Evolutionary conservation across 2,797 vertebrate species (phyloP), one percentile per base, ranked within the genome.

Genomic region (Syngnathus acus): DNA sequence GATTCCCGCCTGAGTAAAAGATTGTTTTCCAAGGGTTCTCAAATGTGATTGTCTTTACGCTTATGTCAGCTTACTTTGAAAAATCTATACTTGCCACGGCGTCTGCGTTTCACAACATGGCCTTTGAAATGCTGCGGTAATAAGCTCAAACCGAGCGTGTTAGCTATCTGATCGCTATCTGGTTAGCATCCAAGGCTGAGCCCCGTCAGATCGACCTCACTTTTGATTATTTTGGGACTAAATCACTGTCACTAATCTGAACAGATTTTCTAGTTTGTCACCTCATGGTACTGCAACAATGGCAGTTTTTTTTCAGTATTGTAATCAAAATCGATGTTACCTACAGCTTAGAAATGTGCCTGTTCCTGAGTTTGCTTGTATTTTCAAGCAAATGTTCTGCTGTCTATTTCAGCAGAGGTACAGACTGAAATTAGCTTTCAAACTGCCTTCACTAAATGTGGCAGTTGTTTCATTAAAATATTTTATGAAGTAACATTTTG

Each of bases 131-230:
- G 32, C 37, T 10, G 16, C 17, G 3, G n/a, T 21, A 6, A 60
- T 5, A 16, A 38, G 16, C 37, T 39, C 32, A 9, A 23, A 14
- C 11, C 32, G 5, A 26, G 23, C 13, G 5, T 1, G 11, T 55
- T 26, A 11, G 53, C 42, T 63, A 2, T 11, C 19, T 43, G 16
- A 21, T 65, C 5, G 17, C 11, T 9, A 11, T 57, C 45, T 42
- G 14, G 1, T 47, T 23, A 38, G 23, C 54, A 39, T 48, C 37
- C 14, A 64, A 66, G 17, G n/a, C 45, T 17, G 39, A 38, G 47
- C 10, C 68, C 42, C 6, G 65, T 68, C 62, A 67, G 50, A 39
- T 60, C 58, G 9, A 58, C 38, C 54, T 57, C 54, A 5, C 11
- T 16, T 38, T 38, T 17, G 32, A 42, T 42, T 60, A n/a, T 38